Conservation (phyloP, 23 tunicate genomes). For the Halocynthia aurantium region DNA sequence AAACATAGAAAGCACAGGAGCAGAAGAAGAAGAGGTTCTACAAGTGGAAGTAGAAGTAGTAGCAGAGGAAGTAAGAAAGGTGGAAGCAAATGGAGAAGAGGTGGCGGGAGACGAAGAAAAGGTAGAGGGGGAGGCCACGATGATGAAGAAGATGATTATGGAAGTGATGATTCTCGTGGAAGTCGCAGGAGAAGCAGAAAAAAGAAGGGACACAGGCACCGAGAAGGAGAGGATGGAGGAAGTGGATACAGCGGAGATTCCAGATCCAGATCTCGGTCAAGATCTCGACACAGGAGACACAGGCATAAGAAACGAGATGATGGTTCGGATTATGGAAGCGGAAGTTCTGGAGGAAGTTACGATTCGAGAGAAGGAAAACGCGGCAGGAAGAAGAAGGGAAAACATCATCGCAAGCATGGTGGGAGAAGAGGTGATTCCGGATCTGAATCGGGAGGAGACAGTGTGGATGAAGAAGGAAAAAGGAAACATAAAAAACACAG, state of each 20-base stretch:
- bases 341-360: slow-evolving; percentile 29
- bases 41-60: slow-evolving; percentile 23
- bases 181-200: slow-evolving; percentile 39
- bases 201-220: slow-evolving; percentile 7
- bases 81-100: slow-evolving; percentile 24
- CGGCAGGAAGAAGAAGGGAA: slow-evolving; percentile 21
- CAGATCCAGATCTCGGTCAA: slow-evolving; percentile 12
- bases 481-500: slow-evolving; percentile 20
- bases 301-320: slow-evolving; percentile 8
- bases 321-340: slow-evolving; percentile 30
- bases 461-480: slow-evolving; percentile 41
- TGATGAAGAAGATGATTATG: slow-evolving; percentile 24
- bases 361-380: slow-evolving; percentile 25
- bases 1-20: slow-evolving; percentile 37
- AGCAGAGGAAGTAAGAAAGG: slow-evolving; percentile 35
- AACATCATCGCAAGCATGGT: slow-evolving; percentile 20
- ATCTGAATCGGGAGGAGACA: slow-evolving; percentile 35
- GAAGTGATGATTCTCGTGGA: slow-evolving; percentile 21
- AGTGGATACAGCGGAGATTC: slow-evolving; percentile 14
- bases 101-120: slow-evolving; percentile 24
- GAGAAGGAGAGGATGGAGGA: slow-evolving; percentile 16
- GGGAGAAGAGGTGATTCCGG: slow-evolving; percentile 28
- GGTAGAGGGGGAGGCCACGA: slow-evolving; percentile 23
- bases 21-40: slow-evolving; percentile 14
- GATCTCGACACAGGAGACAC: slow-evolving; percentile 6